These are phyloP conservation scores for Orbicella faveolata DNA, from an alignment of 64 coral and sea anemone genomes.

Conservation along the genomic window DNA sequence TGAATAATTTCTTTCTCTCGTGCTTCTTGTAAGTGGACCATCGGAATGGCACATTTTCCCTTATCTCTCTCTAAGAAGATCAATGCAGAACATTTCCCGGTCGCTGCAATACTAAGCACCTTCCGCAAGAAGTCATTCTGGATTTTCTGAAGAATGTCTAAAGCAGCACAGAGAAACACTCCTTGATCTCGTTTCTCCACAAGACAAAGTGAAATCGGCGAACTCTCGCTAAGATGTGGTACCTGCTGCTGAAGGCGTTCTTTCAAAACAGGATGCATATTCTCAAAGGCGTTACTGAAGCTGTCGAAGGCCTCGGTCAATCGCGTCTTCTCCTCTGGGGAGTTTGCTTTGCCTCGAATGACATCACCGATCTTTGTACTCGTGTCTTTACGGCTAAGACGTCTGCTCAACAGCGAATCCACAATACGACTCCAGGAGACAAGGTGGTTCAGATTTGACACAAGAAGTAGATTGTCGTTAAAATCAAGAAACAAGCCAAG, in stretches of 20 bases:
- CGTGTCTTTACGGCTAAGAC: slow-evolving; percentile 70
- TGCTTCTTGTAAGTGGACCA: slow-evolving; percentile 83
- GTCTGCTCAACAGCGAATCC: slow-evolving; percentile 63
- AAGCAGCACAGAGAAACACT: slow-evolving; percentile 58
- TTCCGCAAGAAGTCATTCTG: slow-evolving; percentile 83
- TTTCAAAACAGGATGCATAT: slow-evolving; percentile 39
- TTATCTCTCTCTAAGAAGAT: slow-evolving; percentile 52
- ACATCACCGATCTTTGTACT: slow-evolving; percentile 64
- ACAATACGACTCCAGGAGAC: slow-evolving; percentile 73
- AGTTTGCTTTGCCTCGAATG: slow-evolving; percentile 49
- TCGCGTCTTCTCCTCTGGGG: neutral
- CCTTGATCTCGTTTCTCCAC: slow-evolving; percentile 61
- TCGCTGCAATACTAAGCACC: slow-evolving; percentile 56
- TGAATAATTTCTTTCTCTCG: slow-evolving; percentile 88
- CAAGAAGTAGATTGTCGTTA: slow-evolving; percentile 35
- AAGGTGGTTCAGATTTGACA: slow-evolving; percentile 58
- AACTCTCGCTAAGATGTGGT: slow-evolving; percentile 65
- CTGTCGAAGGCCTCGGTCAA: slow-evolving; percentile 64
- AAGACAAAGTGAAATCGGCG: slow-evolving; percentile 71
- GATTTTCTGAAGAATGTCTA: slow-evolving; percentile 59
- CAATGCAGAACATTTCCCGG: slow-evolving; percentile 70
- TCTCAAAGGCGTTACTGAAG: slow-evolving; percentile 79
- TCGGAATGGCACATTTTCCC: slow-evolving; percentile 19
- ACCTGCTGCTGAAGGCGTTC: slow-evolving; percentile 2
- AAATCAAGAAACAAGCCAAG: slow-evolving; percentile 81